Percentiles rank a stretch among this genome's conserved stretches.
Conservation (phyloP, 2,888 invertebrate species). For the Seladonia tumulorum region DNA sequence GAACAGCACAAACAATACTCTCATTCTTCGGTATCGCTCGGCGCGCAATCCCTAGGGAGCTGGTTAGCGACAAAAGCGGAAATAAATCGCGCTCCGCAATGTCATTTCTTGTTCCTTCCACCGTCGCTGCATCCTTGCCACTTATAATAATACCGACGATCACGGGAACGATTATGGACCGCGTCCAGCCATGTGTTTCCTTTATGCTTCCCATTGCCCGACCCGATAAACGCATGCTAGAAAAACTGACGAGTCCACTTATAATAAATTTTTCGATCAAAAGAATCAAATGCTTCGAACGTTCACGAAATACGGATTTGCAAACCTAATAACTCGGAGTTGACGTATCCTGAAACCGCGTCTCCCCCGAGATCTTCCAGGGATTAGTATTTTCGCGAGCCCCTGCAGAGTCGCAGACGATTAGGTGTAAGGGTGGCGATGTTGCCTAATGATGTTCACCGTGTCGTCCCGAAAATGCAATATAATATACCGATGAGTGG, state of each 20-base stretch:
- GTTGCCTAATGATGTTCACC: conserved; percentile 48
- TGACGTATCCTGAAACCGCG: not conserved
- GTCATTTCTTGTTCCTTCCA: conserved; percentile 54
- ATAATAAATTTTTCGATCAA: too few relatives aligned
- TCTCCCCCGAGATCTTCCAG: not conserved
- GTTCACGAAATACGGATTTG: too few relatives aligned
- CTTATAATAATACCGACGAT: conserved; percentile 36
- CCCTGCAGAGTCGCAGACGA: not conserved
- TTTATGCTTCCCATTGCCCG: not conserved
- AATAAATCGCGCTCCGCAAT: conserved; percentile 71
- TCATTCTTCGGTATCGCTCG: conserved; percentile 69
- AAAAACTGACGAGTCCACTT: too few relatives aligned
- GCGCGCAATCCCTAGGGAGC: conserved; percentile 66
- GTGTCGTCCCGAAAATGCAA: conserved; percentile 52
- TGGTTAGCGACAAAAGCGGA: conserved; percentile 74
- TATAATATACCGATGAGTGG: conserved; percentile 64
- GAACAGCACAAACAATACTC: conserved; percentile 70
- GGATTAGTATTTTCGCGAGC: not conserved
- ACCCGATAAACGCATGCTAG: not conserved
- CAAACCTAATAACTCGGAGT: not conserved
- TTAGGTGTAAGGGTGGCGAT: not conserved
- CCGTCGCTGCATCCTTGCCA: conserved; percentile 14
- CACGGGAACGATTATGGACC: conserved; percentile 25
- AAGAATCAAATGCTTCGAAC: too few relatives aligned
- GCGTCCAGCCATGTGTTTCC: not conserved